Percentiles rank a stretch among this genome's conserved stretches.
These are phyloP conservation scores for Catajapyx aquilonaris DNA, from an alignment of 1,140 invertebrate genomes.

Conservation along the genomic window DNA sequence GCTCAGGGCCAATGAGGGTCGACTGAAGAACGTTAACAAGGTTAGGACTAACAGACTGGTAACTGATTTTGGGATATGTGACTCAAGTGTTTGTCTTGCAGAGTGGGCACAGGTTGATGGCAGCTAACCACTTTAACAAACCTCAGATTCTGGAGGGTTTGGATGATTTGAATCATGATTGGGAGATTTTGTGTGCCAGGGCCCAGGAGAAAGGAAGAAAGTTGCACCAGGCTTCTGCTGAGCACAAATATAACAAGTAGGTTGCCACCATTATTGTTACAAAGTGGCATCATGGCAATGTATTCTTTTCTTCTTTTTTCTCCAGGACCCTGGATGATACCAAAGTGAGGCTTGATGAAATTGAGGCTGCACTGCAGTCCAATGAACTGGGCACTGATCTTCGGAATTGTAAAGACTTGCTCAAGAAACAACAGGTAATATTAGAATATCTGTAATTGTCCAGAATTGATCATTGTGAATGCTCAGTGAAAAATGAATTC, in stretches of 20 bases:
- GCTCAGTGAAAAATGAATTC: conserved; percentile 7
- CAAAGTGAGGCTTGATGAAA: conserved; percentile 54
- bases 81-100: neutral
- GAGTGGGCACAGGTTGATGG: neutral
- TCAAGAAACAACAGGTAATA: conserved; percentile 57
- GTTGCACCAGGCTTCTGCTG: conserved; percentile 28
- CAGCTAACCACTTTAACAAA: conserved; percentile 17
- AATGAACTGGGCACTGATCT: conserved; percentile 65
- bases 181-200: conserved; percentile 19
- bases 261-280: too few relatives aligned
- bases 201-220: conserved; percentile 27
- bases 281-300: too few relatives aligned
- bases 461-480: conserved; percentile 1
- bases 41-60: conserved; percentile 15
- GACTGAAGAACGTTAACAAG: conserved; percentile 63
- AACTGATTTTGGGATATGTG: neutral
- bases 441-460: neutral
- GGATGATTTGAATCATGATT: conserved; percentile 20
- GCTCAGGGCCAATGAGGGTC: conserved; percentile 72
- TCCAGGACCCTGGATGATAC: conserved; percentile 48
- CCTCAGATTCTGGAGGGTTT: conserved; percentile 14
- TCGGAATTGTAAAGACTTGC: conserved; percentile 63
- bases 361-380: conserved; percentile 48
- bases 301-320: neutral
- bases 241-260: conserved; percentile 26